Evolutionary conservation across 2,797 vertebrate genomes (phyloP), one percentile per base, ranked within the genome.

Genomic region (Betta splendens): DNA sequence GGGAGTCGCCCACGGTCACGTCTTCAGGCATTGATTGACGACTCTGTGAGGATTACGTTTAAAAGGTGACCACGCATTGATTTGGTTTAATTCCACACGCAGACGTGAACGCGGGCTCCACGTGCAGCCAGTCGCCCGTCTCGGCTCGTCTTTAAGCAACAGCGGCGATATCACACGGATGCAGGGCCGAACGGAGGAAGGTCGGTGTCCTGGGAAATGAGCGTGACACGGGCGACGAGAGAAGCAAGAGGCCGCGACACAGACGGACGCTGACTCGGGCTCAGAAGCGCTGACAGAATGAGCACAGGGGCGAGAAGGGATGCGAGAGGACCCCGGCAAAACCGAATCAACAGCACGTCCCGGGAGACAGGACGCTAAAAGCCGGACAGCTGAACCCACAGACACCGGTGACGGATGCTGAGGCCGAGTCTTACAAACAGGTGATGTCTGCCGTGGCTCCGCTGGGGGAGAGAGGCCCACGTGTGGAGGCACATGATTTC

Each of bases 1-100:
- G 49, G 53, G 69, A 9, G 46, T 61, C 69, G 70, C 70, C 72
- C 0, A 33, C 7, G 49, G 60, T 52, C 44, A 0, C 12, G 0
- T 35, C 48, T 40, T 17, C 5, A 1, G 25, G 68, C 20, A 45
- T 47, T 48, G 69, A 83, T 63, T 67, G 63, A 56, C 46, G 17
- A 45, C 51, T n/a, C 20, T 45, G 31, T 17, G 43, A 22, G 64
- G 64, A 72, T 69, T 62, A 69, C 37, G 17, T 67, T 32, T 58
- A 43, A 77, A 65, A 71, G 52, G 40, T 50, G 49, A 68, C 65
- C 62, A 26, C 4, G 26, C 38, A 77, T 73, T 69, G 73, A 82
- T 79, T 71, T 72, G 44, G 32, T 22, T 45, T 71, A 33, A 69
- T 48, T 73, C 43, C 54, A 44, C 60, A 49, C 33, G 17, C 21